These are phyloP conservation scores for Agrochola circellaris DNA, from an alignment of 2,888 invertebrate genomes.

Conservation along the genomic window DNA sequence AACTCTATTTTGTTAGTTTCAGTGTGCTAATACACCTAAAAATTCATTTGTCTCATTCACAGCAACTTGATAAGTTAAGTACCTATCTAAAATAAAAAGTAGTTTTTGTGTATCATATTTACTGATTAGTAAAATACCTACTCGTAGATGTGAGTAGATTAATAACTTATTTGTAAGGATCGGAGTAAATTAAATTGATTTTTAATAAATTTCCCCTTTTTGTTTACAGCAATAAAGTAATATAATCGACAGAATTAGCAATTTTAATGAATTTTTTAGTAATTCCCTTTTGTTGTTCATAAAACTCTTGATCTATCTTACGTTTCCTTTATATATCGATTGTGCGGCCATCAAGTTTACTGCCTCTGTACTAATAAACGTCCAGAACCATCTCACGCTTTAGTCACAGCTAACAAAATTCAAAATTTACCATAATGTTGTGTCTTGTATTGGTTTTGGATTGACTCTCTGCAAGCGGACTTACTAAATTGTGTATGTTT, in stretches of 20 bases:
- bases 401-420: conserved; percentile 90
- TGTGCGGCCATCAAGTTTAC: conserved; percentile 63
- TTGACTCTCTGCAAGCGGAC: conserved; percentile 77
- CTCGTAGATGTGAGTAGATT: conserved; percentile 17
- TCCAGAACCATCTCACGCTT: conserved; percentile 88
- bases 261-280: conserved; percentile 37
- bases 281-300: conserved; percentile 53
- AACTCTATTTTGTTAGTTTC: conserved; percentile 73
- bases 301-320: conserved; percentile 65
- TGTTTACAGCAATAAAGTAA: conserved; percentile 36
- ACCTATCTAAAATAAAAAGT: conserved; percentile 11
- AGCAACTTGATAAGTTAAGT: conserved; percentile 27
- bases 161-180: conserved; percentile 7
- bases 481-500: conserved; percentile 76
- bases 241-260: conserved; percentile 9
- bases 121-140: background rate
- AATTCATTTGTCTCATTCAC: conserved; percentile 53
- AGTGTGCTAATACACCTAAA: conserved; percentile 63
- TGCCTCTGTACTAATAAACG: conserved; percentile 81
- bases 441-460: conserved; percentile 91
- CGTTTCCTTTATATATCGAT: conserved; percentile 57
- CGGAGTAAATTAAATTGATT: conserved; percentile 19
- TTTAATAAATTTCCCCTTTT: conserved; percentile 30
- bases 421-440: conserved; percentile 89
- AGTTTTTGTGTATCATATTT: conserved; percentile 19